Conservation (phyloP, 2,113 vertebrate genomes). For the Podarcis cretensis region DNA sequence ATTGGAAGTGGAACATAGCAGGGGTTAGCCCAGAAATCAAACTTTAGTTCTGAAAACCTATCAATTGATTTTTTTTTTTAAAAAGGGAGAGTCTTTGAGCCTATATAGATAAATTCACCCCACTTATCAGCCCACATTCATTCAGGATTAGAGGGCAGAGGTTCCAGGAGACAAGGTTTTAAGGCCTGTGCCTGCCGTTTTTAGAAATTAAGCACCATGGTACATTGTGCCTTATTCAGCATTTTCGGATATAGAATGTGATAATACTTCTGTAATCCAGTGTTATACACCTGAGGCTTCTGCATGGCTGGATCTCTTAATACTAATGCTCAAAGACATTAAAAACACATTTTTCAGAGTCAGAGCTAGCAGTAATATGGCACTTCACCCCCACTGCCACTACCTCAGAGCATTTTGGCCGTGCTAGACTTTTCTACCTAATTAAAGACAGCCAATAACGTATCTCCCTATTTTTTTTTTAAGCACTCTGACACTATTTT, state of each 20-base stretch:
- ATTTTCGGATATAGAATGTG: not conserved
- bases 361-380: not conserved
- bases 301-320: not conserved
- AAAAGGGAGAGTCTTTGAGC: too few relatives aligned
- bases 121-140: not conserved
- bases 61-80: too few relatives aligned
- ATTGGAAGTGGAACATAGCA: not conserved
- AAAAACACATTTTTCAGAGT: slow-evolving; percentile 37
- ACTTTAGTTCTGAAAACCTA: not conserved
- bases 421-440: slow-evolving; percentile 49
- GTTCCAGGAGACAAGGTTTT: not conserved
- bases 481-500: not conserved
- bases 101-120: too few relatives aligned
- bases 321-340: slow-evolving; percentile 4
- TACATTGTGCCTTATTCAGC: not conserved
- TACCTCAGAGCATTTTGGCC: slow-evolving; percentile 27
- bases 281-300: not conserved
- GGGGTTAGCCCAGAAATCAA: not conserved
- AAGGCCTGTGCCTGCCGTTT: not conserved
- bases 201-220: not conserved
- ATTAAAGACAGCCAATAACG: slow-evolving; percentile 11
- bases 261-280: not conserved
- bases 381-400: not conserved
- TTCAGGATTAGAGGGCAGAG: not conserved
- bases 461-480: slow-evolving; percentile 23